Evolutionary conservation across 2,888 invertebrate species (phyloP), one percentile per base, ranked within the genome.

Genomic region (Mesoligia furuncula): DNA sequence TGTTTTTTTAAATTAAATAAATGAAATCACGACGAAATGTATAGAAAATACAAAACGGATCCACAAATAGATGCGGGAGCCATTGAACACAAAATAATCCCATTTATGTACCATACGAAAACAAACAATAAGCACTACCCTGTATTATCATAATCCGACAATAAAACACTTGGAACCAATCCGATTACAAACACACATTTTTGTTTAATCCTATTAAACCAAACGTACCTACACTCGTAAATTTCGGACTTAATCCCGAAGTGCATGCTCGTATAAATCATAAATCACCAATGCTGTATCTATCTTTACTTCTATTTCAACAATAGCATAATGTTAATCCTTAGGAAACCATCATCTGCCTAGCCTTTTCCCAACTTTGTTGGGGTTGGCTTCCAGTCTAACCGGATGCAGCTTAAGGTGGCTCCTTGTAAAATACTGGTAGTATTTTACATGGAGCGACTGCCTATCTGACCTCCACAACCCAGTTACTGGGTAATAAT

Each of bases 201-300:
- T 80, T 81, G 73, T 82, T 87, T 88, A 88, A 87, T 86, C 88
- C 80, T 85, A 81, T 86, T 86, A 78, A 73, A 80, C 65, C 77
- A 87, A 70, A 77, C 39, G 27, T 71, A 84, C 54, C 62, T n/a
- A 70, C 51, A 71, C 36, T 17, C 74, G 42, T 82, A 79, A 81
- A 82, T 80, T 77, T 72, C 20, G 57, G 24, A 64, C 70, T 66
- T 70, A 86, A 86, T 75, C 73, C 74, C 13, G 5, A 51, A 86
- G 66, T 73, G 75, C 75, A 86, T 69, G 31, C 24, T 51, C 11
- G 15, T 57, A 48, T 65, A 45, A 69, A 67, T 65, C 62, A 85
- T 61, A 73, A 64, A 74, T 72, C 61, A 65, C 27, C 24, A 76
- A 61, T 27, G 8, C 13, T 36, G 8, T n/a, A 51, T 36, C 20